Evolutionary conservation across 2,888 invertebrate genomes (phyloP).

Genomic region (Clunio marinus): DNA sequence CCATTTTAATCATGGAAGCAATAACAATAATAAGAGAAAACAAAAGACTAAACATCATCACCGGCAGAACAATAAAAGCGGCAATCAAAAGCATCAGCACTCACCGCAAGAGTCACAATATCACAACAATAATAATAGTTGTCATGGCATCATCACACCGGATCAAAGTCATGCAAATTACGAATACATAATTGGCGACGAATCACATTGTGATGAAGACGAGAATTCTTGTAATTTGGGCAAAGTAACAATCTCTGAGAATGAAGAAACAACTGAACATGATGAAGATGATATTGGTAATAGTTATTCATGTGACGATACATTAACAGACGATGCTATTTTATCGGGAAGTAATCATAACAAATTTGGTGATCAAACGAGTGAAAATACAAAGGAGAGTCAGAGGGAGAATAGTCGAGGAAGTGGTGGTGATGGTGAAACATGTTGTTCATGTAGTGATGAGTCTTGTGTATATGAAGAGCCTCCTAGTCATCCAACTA

Average conservation of each 20-base stretch:
- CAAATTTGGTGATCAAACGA: neutral
- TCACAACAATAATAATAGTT: neutral
- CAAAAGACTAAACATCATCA: conserved; percentile 32
- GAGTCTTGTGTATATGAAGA: conserved; percentile 61
- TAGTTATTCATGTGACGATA: conserved; percentile 33
- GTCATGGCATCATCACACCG: no score
- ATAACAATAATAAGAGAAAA: conserved; percentile 33
- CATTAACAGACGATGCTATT: conserved; percentile 28
- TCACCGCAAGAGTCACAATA: conserved; percentile 10
- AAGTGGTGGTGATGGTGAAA: conserved; percentile 52
- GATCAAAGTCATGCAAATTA: conserved; percentile 34
- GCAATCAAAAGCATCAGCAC: conserved; percentile 25
- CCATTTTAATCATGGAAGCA: conserved; percentile 27
- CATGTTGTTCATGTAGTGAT: conserved; percentile 61
- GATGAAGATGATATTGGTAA: conserved; percentile 29
- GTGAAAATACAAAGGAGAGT: neutral
- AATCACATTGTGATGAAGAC: conserved; percentile 27
- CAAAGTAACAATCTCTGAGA: conserved; percentile 31
- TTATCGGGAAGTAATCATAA: neutral
- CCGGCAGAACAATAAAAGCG: conserved; percentile 10
- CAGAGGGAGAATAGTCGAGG: conserved; percentile 3
- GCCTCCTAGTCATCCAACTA: conserved; percentile 49
- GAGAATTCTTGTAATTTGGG: conserved; percentile 32
- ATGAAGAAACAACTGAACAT: conserved; percentile 21
- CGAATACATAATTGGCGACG: conserved; percentile 28